Base-by-base conservation (phyloP, 2,888 invertebrate genomes). In the Chymomyza fuscimana region DNA sequence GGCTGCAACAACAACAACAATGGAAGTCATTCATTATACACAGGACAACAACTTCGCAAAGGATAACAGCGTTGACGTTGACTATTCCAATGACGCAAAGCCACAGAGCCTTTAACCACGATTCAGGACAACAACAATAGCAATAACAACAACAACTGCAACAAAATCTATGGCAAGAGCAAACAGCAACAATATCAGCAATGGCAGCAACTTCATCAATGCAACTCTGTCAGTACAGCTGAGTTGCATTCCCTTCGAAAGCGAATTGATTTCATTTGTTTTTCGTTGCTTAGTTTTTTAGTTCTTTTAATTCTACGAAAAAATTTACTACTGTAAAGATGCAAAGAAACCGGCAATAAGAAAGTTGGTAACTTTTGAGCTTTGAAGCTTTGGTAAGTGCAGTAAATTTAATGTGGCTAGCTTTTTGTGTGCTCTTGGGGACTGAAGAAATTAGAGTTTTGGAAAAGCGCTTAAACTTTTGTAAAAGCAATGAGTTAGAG, bases 1-100 rank as follows among this genome's bases (percentile, higher is more conserved):
- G 54, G 19, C 15, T 9, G n/a, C 62, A 67, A 52, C 63, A 73
- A 25, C 56, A 67, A 58, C 50, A 65, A 46, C 67, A 61, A 62
- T 46, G 70, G 56, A 69, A 68, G 72, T 73, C 63, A 72, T 82
- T 85, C 78, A 81, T 78, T 80, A 74, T 71, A 67, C 58, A 67
- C 65, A 69, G 63, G 65, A 69, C 72, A 72, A 72, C 52, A 59
- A 78, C 61, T 65, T 62, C 67, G 46, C 65, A 56, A 46, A 61
- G 40, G 40, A 46, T 12, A 46, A 46, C 40, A 46, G 40, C 40
- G 40, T 46, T 12, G 40, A 46, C 40, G 40, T 4, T 46, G 40
- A 12, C 40, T 46, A 46, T 46, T 46, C 40, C 12, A 46, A 46
- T 46, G 40, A 46, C 40, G 40, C 40, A 46, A 46, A 46, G 40